A percentile compares a stretch with the other conserved stretches of the same genome.
These are phyloP conservation scores for Aplochiton taeniatus DNA, from an alignment of 2,797 vertebrate genomes.

Conservation along the genomic window DNA sequence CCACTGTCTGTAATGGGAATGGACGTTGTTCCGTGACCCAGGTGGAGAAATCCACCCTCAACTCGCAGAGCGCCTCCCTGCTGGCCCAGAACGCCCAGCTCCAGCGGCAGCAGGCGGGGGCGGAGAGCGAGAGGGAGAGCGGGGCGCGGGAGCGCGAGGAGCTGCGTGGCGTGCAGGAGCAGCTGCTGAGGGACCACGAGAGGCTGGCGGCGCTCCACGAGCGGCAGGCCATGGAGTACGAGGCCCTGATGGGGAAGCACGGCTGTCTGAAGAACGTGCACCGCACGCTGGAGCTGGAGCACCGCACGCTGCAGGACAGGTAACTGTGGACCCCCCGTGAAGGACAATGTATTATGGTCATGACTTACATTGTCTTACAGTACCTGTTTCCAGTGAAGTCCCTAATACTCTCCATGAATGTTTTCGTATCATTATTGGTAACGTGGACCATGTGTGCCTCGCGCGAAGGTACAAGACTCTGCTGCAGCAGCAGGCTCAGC, in stretches of 20 bases:
- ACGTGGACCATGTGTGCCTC: slow-evolving; percentile 5
- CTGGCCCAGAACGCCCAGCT: slow-evolving; percentile 92
- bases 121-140: slow-evolving; percentile 83
- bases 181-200: slow-evolving; percentile 87
- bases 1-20: too few relatives aligned
- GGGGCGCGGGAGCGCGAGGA: slow-evolving; percentile 83
- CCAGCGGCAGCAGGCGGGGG: slow-evolving; percentile 83
- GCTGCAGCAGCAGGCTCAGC: slow-evolving; percentile 83
- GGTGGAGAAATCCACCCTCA: slow-evolving; percentile 93
- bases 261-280: slow-evolving; percentile 87
- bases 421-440: not conserved
- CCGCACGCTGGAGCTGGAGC: slow-evolving; percentile 89
- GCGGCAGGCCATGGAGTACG: slow-evolving; percentile 86
- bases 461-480: slow-evolving; percentile 83
- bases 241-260: slow-evolving; percentile 88
- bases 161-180: slow-evolving; percentile 82
- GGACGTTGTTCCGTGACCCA: slow-evolving; percentile 41
- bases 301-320: slow-evolving; percentile 90
- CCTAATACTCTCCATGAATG: too few relatives aligned
- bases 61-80: slow-evolving; percentile 89
- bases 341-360: too few relatives aligned
- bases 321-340: slow-evolving; percentile 30
- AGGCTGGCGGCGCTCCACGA: slow-evolving; percentile 88
- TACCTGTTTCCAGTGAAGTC: too few relatives aligned
- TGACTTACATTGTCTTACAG: too few relatives aligned